These are phyloP conservation scores for Cydia pomonella DNA, from an alignment of 1,140 invertebrate genomes.

Conservation along the genomic window DNA sequence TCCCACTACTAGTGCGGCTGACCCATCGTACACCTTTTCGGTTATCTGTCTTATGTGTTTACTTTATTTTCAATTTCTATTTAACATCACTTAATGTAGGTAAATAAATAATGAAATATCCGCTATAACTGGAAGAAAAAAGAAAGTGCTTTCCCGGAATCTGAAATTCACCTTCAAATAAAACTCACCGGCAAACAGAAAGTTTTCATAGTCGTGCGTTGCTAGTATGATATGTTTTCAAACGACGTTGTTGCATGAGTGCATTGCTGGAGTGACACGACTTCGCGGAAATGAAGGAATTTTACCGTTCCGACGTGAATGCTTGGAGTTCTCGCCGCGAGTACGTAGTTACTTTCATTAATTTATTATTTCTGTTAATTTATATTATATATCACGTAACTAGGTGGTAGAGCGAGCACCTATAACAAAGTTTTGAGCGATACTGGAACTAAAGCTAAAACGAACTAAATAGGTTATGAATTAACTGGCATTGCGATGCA, in stretches of 20 bases:
- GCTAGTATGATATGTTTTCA: slow-evolving; percentile 6
- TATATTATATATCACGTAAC: neutral
- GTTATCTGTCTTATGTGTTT: no score
- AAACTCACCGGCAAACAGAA: slow-evolving; percentile 14
- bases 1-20: no score
- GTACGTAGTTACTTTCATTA: neutral
- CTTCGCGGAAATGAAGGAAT: slow-evolving; percentile 39
- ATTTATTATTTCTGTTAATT: neutral
- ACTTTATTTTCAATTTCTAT: no score
- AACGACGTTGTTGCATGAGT: slow-evolving; percentile 21
- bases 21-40: no score
- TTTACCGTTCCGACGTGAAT: slow-evolving; percentile 32
- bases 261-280: slow-evolving; percentile 8
- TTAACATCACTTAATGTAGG: no score
- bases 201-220: slow-evolving; percentile 32
- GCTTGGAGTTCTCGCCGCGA: slow-evolving; percentile 4
- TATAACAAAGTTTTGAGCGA: neutral
- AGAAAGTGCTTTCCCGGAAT: neutral
- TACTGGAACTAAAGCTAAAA: neutral
- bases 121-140: neutral
- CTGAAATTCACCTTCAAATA: slow-evolving; percentile 26
- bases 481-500: no score
- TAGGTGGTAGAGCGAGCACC: neutral
- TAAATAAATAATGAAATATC: neutral
- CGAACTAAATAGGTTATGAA: no score